These are phyloP conservation scores for Anoncus sp. DNA, from an alignment of 2,888 invertebrate species.

Conservation along the genomic window DNA sequence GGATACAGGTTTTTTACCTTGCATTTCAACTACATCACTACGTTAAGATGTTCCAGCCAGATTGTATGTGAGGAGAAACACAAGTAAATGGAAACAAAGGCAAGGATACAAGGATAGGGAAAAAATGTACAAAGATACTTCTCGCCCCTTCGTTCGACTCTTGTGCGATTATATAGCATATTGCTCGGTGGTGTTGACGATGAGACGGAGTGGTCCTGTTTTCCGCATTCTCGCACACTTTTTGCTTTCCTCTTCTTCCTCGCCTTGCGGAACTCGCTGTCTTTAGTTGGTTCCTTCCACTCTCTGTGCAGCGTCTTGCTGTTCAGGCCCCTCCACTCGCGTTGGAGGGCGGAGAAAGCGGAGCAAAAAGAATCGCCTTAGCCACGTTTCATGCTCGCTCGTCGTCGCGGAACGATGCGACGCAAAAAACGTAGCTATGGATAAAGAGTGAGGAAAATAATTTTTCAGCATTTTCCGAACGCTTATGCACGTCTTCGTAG, in stretches of 20 bases:
- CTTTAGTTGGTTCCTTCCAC: constrained; percentile 20
- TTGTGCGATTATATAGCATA: constrained; percentile 31
- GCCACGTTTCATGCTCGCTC: constrained; percentile 29
- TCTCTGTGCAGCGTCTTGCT: neutral
- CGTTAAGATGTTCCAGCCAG: neutral
- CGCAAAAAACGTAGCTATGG: constrained; percentile 30
- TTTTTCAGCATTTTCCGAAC: constrained; percentile 54
- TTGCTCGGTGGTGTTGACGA: constrained; percentile 26
- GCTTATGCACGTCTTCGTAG: constrained; percentile 49
- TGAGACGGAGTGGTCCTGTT: constrained; percentile 21
- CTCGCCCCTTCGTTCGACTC: constrained; percentile 27
- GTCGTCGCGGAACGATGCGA: constrained; percentile 12
- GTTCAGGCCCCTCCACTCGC: neutral
- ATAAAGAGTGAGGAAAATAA: constrained; percentile 32
- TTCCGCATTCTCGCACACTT: constrained; percentile 32
- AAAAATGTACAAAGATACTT: constrained; percentile 39
- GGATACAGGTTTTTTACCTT: constrained; percentile 6
- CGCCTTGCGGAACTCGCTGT: constrained; percentile 35
- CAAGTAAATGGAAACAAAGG: neutral
- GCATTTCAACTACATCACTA: constrained; percentile 12
- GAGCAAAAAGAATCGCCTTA: constrained; percentile 36
- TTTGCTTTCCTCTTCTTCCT: constrained; percentile 5
- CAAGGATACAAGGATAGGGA: neutral
- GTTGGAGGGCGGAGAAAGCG: constrained; percentile 20
- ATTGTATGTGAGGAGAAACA: neutral